Evolutionary conservation across 2,888 invertebrate genomes (phyloP).

Genomic region (Thumatha senex): DNA sequence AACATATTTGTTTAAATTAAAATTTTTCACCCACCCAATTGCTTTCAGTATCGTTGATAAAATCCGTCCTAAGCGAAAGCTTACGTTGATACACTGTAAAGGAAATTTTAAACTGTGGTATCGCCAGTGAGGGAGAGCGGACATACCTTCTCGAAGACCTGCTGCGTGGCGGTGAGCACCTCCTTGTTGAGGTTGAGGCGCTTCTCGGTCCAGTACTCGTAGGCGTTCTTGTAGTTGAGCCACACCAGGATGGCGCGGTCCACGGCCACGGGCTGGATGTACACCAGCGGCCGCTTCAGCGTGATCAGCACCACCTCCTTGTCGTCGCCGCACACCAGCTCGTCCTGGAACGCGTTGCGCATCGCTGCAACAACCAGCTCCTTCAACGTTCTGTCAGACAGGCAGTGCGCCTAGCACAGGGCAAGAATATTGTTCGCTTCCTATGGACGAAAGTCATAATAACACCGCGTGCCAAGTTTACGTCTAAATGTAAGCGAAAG

Average conservation of each 20-base stretch:
- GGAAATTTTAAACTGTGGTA: no score
- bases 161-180: constrained; percentile 89
- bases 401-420: no score
- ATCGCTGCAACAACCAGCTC: constrained; percentile 66
- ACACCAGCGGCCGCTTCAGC: constrained; percentile 95
- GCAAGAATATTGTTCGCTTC: no score
- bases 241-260: constrained; percentile 99
- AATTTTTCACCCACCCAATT: no score
- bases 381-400: background rate
- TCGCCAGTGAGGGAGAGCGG: no score
- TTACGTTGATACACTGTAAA: no score
- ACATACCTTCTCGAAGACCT: constrained; percentile 79
- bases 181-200: constrained; percentile 95
- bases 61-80: no score
- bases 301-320: constrained; percentile 95
- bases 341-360: constrained; percentile 94
- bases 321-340: constrained; percentile 92
- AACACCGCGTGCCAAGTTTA: no score
- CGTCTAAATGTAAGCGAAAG: no score
- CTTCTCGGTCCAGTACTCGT: constrained; percentile 99
- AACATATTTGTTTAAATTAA: no score
- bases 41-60: no score
- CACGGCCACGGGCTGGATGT: constrained; percentile 98
- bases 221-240: constrained; percentile 99
- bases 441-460: no score